Conservation (phyloP, 2,888 invertebrate species). For the Volucella zonaria region DNA sequence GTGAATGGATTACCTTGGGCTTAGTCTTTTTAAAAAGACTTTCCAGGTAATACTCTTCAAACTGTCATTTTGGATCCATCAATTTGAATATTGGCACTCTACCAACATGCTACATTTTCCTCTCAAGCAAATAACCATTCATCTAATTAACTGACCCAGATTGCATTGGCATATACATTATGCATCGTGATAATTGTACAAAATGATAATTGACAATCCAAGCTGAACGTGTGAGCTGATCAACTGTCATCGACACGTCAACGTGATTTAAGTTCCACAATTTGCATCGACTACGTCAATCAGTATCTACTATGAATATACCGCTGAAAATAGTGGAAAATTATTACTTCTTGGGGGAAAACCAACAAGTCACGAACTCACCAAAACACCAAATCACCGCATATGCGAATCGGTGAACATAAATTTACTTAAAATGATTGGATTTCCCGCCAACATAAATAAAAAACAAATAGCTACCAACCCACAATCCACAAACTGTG, state of each 20-base stretch:
- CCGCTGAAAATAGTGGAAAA: constrained; percentile 16
- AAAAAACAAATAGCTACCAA: not conserved
- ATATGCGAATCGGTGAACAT: not conserved
- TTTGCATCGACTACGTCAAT: constrained; percentile 15
- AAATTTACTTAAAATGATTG: constrained; percentile 19
- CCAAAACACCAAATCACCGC: not conserved
- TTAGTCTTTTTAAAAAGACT: too few relatives aligned
- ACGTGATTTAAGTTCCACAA: constrained; percentile 14
- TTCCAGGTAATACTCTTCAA: too few relatives aligned
- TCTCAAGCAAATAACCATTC: too few relatives aligned
- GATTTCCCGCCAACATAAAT: not conserved
- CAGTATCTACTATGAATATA: not conserved
- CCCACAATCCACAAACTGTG: too few relatives aligned
- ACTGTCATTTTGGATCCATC: too few relatives aligned
- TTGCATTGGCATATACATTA: too few relatives aligned
- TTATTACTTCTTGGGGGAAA: not conserved
- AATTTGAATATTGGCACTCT: too few relatives aligned
- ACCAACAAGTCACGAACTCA: not conserved
- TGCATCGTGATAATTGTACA: too few relatives aligned
- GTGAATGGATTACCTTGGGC: too few relatives aligned
- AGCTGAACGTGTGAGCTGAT: not conserved
- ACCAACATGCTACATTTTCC: too few relatives aligned
- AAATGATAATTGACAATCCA: not conserved
- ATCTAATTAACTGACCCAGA: too few relatives aligned
- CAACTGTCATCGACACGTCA: not conserved